Base-by-base conservation (phyloP, 1,140 invertebrate species). In the Listronotus oregonensis region DNA sequence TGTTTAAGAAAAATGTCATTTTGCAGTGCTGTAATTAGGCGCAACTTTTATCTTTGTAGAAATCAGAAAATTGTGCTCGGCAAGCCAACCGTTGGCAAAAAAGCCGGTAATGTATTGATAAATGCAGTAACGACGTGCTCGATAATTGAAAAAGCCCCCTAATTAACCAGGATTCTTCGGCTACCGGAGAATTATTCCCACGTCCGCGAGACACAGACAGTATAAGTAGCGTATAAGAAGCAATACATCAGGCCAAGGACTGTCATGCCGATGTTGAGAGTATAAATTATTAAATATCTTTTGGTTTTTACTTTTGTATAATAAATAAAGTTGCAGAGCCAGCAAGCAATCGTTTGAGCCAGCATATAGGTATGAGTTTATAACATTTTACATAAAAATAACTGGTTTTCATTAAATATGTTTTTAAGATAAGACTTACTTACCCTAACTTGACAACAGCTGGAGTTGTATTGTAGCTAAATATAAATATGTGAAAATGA, bases 81-180 rank as follows among this genome's bases (percentile, higher is more conserved):
- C n/a, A 43, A 55, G 39, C 55, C 49, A 60, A 31, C 47, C 40
- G 17, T 62, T 49, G 42, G 46, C 46, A 66, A 69, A 69, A 69
- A 66, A 66, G 15, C 52, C 47, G 55, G 64, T 69, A 69, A 69
- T 63, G 68, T 69, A 69, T 69, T 63, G 68, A 66, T 69, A 66
- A 69, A 69, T 66, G 68, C 68, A 56, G 64, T 66, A 71, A 71
- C 70, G 59, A 69, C 52, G 67, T 66, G 56, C 62, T 66, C 67
- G 64, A 69, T 71, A 71, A 71, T 71, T 71, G 70, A 71, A 71
- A 71, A 71, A 69, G 70, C 63, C 64, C 66, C 61, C 70, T 73
- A 73, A 73, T 71, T 73, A 73, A 73, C 67, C 71, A 65, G 67
- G 61, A 73, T 73, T 73, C 71, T 64, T 71, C 39, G 34, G 67